Evolutionary conservation across 2,113 vertebrate genomes (phyloP).

Genomic region (Strix uralensis): DNA sequence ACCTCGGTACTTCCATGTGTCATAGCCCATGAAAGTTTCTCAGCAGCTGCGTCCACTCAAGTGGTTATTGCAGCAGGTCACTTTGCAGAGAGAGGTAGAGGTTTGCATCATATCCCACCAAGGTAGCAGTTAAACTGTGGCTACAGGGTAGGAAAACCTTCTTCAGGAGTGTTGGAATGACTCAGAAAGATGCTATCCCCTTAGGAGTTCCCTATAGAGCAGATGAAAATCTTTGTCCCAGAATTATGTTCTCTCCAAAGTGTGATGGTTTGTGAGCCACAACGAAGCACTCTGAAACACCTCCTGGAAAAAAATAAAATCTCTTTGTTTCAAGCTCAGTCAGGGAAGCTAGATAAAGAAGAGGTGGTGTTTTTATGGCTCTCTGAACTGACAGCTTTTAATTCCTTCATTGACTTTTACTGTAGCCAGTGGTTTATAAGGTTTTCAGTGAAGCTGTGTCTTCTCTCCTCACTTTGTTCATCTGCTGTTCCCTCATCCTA

Average conservation of each 20-base stretch:
- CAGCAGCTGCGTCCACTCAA: not conserved
- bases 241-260: not conserved
- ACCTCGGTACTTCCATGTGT: not conserved
- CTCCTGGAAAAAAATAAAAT: not conserved
- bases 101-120: not conserved
- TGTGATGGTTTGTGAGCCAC: not conserved
- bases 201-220: not conserved
- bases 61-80: not conserved
- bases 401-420: not conserved
- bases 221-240: not conserved
- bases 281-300: not conserved
- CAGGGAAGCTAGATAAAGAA: not conserved
- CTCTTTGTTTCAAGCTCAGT: not conserved
- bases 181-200: not conserved
- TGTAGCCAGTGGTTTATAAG: not conserved
- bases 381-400: conserved; percentile 2
- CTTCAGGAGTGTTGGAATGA: not conserved
- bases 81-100: not conserved
- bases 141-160: not conserved
- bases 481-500: not conserved
- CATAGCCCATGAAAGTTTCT: not conserved
- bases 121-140: not conserved
- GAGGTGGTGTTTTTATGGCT: not conserved
- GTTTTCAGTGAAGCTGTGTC: not conserved
- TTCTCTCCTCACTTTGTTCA: not conserved